Evolutionary conservation across 2,888 invertebrate genomes (phyloP).

Genomic region (Lasioglossum pauxillum): DNA sequence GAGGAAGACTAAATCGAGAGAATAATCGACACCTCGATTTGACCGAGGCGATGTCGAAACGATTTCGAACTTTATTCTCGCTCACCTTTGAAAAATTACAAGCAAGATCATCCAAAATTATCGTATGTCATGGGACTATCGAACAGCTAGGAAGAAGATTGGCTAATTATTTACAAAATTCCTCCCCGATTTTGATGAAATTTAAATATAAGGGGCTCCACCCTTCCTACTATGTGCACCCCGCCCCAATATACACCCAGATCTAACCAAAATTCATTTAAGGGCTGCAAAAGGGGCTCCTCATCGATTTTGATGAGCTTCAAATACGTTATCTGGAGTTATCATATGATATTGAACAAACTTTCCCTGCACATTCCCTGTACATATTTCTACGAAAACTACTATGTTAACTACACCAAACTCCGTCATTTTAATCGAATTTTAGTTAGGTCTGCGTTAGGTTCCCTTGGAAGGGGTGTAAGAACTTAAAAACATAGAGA

Average conservation of each 20-base stretch:
- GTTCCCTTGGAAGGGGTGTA: background rate
- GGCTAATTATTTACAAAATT: background rate
- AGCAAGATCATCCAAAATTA: background rate
- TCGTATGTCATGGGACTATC: background rate
- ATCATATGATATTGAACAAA: background rate
- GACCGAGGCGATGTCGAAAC: background rate
- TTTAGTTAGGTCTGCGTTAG: background rate
- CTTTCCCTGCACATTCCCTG: background rate
- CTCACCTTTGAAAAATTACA: background rate
- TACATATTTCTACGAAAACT: background rate
- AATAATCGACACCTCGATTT: background rate
- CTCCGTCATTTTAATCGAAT: background rate
- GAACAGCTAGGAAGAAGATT: background rate
- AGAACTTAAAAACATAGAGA: background rate
- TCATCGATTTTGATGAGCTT: background rate
- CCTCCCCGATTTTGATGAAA: background rate
- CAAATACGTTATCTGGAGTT: background rate
- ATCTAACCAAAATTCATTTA: background rate
- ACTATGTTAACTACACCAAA: too few relatives aligned
- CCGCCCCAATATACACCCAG: background rate
- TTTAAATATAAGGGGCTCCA: background rate
- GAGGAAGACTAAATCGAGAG: constrained; percentile 2
- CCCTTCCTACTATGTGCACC: background rate
- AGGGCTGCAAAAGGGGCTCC: background rate
- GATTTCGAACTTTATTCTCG: background rate